Evolutionary conservation across 2,113 vertebrate genomes (phyloP).

Genomic region (Cairina moschata): DNA sequence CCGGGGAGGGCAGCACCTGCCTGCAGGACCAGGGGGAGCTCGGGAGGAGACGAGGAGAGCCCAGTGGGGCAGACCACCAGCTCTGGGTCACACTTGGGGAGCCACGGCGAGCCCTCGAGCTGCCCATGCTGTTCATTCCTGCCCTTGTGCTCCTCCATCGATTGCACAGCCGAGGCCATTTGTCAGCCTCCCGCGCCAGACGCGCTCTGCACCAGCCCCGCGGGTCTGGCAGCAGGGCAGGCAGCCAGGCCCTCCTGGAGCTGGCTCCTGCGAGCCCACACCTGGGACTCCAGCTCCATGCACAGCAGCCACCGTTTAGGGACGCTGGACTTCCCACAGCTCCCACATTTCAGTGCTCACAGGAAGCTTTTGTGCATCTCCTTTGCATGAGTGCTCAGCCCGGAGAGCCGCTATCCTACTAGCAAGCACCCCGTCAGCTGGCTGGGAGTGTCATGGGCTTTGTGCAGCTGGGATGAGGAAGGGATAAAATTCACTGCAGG

Average conservation of each 20-base stretch:
- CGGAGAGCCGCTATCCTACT: rapidly evolving
- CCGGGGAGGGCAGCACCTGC: background rate
- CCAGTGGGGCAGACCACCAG: rapidly evolving
- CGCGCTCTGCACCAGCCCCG: background rate
- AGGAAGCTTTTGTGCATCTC: rapidly evolving
- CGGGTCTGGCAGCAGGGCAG: background rate
- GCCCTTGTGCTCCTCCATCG: rapidly evolving
- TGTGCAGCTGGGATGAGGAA: rapidly evolving
- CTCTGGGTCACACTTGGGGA: rapidly evolving
- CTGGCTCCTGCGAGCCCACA: background rate
- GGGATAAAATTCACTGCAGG: background rate
- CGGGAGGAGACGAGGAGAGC: rapidly evolving
- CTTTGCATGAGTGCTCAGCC: rapidly evolving
- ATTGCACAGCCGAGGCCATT: background rate
- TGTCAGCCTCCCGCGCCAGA: background rate
- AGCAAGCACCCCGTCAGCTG: rapidly evolving
- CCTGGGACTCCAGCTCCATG: background rate
- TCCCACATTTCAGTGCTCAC: rapidly evolving
- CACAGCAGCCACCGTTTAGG: rapidly evolving
- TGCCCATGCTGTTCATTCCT: rapidly evolving
- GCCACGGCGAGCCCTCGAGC: rapidly evolving
- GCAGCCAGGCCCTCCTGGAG: background rate
- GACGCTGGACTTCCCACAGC: background rate
- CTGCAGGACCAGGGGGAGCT: background rate
- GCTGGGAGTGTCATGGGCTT: rapidly evolving